Evolutionary conservation across 1,140 invertebrate species (phyloP).

Genomic region (Drosophila tsacasi): DNA sequence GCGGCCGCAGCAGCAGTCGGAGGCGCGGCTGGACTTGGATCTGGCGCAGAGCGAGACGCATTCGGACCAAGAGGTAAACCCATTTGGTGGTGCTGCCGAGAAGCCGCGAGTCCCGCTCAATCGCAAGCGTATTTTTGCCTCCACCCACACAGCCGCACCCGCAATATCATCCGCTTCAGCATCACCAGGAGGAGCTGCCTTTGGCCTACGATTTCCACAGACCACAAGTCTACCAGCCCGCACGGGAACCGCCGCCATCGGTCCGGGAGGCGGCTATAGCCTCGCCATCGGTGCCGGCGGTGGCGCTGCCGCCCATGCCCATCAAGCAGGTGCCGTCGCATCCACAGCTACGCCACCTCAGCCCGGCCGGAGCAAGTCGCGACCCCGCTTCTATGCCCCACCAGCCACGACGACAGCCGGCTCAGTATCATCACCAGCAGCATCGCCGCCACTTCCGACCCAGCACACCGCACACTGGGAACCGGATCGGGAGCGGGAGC

Average conservation of each 20-base stretch:
- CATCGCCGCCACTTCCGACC: slow-evolving; percentile 58
- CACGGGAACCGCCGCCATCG: slow-evolving; percentile 50
- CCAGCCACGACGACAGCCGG: slow-evolving; percentile 30
- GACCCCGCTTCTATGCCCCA: slow-evolving; percentile 76
- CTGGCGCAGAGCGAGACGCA: slow-evolving; percentile 73
- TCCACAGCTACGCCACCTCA: slow-evolving; percentile 62
- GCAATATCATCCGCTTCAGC: slow-evolving; percentile 46
- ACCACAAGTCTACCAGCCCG: slow-evolving; percentile 65
- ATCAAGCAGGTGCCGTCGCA: slow-evolving; percentile 84
- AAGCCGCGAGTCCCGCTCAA: slow-evolving; percentile 73
- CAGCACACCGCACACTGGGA: slow-evolving; percentile 48
- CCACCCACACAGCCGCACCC: slow-evolving; percentile 74
- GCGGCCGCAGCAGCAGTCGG: slow-evolving; percentile 61
- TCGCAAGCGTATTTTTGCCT: slow-evolving; percentile 84
- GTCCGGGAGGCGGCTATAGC: slow-evolving; percentile 12
- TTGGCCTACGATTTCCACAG: slow-evolving; percentile 65
- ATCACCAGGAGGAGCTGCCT: slow-evolving; percentile 49
- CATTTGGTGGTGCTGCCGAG: slow-evolving; percentile 73
- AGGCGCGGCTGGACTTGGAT: slow-evolving; percentile 73
- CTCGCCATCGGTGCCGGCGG: slow-evolving; percentile 30
- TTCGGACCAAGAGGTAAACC: slow-evolving; percentile 82
- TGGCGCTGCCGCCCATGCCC: slow-evolving; percentile 73
- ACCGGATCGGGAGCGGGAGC: slow-evolving; percentile 39
- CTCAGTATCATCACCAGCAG: slow-evolving; percentile 37
- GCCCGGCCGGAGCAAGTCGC: slow-evolving; percentile 60